Base-by-base conservation (phyloP, 2,113 vertebrate species). In the Lasiurus borealis region DNA sequence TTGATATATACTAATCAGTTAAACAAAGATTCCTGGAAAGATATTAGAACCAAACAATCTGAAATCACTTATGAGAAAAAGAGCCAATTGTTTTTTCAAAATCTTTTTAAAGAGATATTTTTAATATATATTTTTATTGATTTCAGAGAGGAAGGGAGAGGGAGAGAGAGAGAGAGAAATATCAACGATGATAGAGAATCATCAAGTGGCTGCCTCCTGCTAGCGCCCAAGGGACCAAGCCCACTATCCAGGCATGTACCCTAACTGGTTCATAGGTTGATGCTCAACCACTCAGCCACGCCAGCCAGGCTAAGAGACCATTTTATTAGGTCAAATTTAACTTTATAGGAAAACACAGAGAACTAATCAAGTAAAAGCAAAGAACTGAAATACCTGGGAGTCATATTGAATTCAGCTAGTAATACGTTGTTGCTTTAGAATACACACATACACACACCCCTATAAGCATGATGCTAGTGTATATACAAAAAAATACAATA, bases 391-490 rank as follows among this genome's bases (percentile, higher is more conserved):
- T 73, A 94, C 15, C 19, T 66, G 13, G 52, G 14, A 92, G 21
- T 90, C 40, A 75, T 64, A 66, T 5, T 96, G 54, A 94, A 88
- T 94, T 95, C 5, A 36, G 75, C n/a, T 71, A 88, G n/a, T 48
- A 95, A 73, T 85, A 40, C 44, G 18, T 71, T 86, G 27, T 80
- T 95, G 88, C 29, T 90, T 85, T 97, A 94, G 85, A 95, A 57
- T n/a, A 29, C 12, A 68, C 23, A 78, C 23, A 48, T 6, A 46
- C 23, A 84, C 4, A 54, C 54, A 85, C 25, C 13, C 27, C 57
- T 83, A 21, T 72, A 71, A 90, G 83, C 19, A 93, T 57, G 82
- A 95, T 76, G 25, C 19, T 76, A 78, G 73, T 1, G 18, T 89
- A 89, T 83, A 85, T 19, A 89, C 72, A 92, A 95, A 89, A 48